Conservation (phyloP, 2,113 vertebrate genomes). For the Hippocampus zosterae region DNA sequence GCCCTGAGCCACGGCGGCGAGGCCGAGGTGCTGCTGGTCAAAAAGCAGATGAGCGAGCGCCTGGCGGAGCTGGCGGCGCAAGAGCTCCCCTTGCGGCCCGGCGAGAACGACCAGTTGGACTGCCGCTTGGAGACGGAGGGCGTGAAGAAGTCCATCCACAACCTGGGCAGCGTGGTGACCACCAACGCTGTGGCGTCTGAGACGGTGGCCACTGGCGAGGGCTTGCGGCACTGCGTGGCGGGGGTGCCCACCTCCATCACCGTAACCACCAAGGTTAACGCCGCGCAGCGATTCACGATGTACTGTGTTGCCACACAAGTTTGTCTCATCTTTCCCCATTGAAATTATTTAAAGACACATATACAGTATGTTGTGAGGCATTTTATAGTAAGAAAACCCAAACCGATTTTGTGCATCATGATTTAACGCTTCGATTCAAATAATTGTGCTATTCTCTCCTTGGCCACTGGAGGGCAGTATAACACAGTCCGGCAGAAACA, state of each 20-base stretch:
- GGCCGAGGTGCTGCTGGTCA: constrained; percentile 91
- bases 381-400: too few relatives aligned
- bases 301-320: too few relatives aligned
- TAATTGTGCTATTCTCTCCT: too few relatives aligned
- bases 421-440: too few relatives aligned
- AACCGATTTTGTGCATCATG: too few relatives aligned
- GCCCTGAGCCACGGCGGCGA: constrained; percentile 89
- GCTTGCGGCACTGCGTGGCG: constrained; percentile 85
- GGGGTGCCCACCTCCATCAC: constrained; percentile 87
- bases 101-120: constrained; percentile 91
- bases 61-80: constrained; percentile 81
- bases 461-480: too few relatives aligned
- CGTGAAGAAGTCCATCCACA: constrained; percentile 94
- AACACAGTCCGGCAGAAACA: too few relatives aligned
- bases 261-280: constrained; percentile 77
- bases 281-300: too few relatives aligned
- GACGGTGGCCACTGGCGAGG: constrained; percentile 91
- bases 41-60: constrained; percentile 95
- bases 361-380: too few relatives aligned
- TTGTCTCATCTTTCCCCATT: too few relatives aligned
- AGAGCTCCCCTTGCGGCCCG: constrained; percentile 85
- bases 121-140: constrained; percentile 91
- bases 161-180: constrained; percentile 88
- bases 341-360: too few relatives aligned
- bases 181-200: constrained; percentile 90